Percentiles rank a stretch among this genome's conserved stretches.
phyloP scores from a whole-genome alignment of 2,888 invertebrate species.

The Thera obeliscata region DNA sequence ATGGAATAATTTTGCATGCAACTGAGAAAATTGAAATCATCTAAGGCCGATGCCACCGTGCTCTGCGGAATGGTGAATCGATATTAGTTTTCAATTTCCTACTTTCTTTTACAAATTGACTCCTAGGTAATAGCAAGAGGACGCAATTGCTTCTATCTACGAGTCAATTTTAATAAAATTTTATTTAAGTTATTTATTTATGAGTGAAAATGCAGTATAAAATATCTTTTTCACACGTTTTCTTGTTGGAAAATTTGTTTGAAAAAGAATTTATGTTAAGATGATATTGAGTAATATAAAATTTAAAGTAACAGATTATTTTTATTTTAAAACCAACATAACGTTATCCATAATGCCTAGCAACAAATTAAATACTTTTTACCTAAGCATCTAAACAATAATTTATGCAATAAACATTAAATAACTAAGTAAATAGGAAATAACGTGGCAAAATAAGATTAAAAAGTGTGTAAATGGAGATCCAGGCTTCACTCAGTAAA shows the following conservation, averaged over 20 bases:
- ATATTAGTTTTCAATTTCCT: constrained; percentile 36
- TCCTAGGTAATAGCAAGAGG: constrained; percentile 62
- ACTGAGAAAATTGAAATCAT: constrained; percentile 21
- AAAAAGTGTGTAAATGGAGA: too few relatives aligned
- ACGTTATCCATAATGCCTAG: too few relatives aligned
- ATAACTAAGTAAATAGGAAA: neutral
- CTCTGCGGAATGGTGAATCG: constrained; percentile 29
- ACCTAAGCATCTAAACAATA: neutral
- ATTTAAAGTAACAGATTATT: neutral
- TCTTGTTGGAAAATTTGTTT: constrained; percentile 53
- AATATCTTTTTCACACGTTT: constrained; percentile 56
- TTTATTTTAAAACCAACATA: neutral
- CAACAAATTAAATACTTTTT: too few relatives aligned
- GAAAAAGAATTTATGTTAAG: constrained; percentile 43
- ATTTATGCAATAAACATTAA: constrained; percentile 22
- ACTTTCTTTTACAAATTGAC: constrained; percentile 55
- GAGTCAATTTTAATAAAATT: constrained; percentile 30
- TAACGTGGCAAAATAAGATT: constrained; percentile 1
- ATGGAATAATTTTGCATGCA: constrained; percentile 34
- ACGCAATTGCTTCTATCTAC: constrained; percentile 56
- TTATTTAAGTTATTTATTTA: constrained; percentile 23
- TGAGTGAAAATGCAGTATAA: constrained; percentile 69
- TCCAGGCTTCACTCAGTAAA: constrained; percentile 12
- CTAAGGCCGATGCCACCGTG: constrained; percentile 8
- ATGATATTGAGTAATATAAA: constrained; percentile 2